Evolutionary conservation across 2,888 invertebrate species (phyloP).

Genomic region (Hipparchia semele): DNA sequence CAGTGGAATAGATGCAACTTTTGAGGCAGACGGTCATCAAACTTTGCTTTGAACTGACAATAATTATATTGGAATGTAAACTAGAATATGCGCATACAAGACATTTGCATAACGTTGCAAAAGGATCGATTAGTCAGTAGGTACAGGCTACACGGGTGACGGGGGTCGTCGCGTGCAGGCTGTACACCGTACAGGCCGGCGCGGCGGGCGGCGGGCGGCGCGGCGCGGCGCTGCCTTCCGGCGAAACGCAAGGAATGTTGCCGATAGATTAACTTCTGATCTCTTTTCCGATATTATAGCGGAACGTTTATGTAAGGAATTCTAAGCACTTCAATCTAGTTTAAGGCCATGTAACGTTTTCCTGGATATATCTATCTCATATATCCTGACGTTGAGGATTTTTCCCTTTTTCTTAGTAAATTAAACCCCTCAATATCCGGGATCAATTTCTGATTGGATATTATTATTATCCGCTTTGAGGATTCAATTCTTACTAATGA

Average conservation of each 20-base stretch:
- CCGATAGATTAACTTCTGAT: slow-evolving; percentile 83
- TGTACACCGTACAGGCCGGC: slow-evolving; percentile 53
- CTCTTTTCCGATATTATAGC: slow-evolving; percentile 82
- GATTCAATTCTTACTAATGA: not conserved
- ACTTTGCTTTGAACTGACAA: slow-evolving; percentile 31
- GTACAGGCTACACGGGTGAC: slow-evolving; percentile 50
- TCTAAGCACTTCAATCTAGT: slow-evolving; percentile 78
- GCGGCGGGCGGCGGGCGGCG: slow-evolving; percentile 39
- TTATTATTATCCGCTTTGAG: not conserved
- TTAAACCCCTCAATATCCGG: slow-evolving; percentile 5
- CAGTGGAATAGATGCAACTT: slow-evolving; percentile 6
- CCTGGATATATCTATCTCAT: slow-evolving; percentile 12
- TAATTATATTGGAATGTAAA: slow-evolving; percentile 38
- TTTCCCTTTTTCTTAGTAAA: slow-evolving; percentile 14
- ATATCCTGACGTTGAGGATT: slow-evolving; percentile 8
- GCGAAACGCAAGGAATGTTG: slow-evolving; percentile 81
- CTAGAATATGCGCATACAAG: slow-evolving; percentile 37
- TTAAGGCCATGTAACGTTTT: slow-evolving; percentile 70
- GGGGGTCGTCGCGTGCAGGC: slow-evolving; percentile 63
- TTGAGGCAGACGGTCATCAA: slow-evolving; percentile 24
- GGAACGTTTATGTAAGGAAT: slow-evolving; percentile 78
- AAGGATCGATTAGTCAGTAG: slow-evolving; percentile 70
- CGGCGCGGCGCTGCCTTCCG: slow-evolving; percentile 72
- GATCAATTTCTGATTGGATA: slow-evolving; percentile 1
- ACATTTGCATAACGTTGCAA: slow-evolving; percentile 54